Evolutionary conservation across 2,797 vertebrate species (phyloP).

Genomic region (Phyllotis vaccarum): DNA sequence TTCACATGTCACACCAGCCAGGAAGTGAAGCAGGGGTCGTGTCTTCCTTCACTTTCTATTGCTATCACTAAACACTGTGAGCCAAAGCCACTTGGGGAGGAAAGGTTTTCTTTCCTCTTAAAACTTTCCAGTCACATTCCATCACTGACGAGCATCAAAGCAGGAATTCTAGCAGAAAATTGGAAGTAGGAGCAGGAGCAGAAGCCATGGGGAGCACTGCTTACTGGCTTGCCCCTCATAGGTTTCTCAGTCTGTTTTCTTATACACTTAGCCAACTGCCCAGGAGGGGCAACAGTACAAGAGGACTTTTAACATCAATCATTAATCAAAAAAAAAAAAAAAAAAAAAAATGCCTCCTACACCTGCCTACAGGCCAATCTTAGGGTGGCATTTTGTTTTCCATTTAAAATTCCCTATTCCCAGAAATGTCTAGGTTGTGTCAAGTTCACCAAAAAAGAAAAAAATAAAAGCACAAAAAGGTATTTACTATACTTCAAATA

Average conservation of each 20-base stretch:
- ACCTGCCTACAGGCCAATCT: not conserved
- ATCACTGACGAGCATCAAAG: not conserved
- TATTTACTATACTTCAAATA: constrained; percentile 16
- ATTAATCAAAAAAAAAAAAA: not conserved
- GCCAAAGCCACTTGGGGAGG: not conserved
- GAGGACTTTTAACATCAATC: not conserved
- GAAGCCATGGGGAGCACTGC: not conserved
- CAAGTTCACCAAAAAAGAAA: not conserved
- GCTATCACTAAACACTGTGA: not conserved
- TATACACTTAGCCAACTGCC: not conserved
- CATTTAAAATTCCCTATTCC: not conserved
- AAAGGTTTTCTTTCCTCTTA: not conserved
- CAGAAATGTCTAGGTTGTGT: not conserved
- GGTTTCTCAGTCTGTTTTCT: not conserved
- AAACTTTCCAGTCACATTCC: not conserved
- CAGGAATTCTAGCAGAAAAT: not conserved
- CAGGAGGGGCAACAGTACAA: not conserved
- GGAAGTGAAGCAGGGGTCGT: not conserved
- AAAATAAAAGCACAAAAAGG: not conserved
- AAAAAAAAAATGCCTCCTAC: not conserved
- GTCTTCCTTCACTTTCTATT: not conserved
- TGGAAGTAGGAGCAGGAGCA: too few relatives aligned
- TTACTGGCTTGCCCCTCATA: not conserved
- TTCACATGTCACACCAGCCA: not conserved
- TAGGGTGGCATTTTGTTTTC: not conserved